phyloP scores from a whole-genome alignment of 2,888 invertebrate genomes.

The Drosophila lacicola region DNA sequence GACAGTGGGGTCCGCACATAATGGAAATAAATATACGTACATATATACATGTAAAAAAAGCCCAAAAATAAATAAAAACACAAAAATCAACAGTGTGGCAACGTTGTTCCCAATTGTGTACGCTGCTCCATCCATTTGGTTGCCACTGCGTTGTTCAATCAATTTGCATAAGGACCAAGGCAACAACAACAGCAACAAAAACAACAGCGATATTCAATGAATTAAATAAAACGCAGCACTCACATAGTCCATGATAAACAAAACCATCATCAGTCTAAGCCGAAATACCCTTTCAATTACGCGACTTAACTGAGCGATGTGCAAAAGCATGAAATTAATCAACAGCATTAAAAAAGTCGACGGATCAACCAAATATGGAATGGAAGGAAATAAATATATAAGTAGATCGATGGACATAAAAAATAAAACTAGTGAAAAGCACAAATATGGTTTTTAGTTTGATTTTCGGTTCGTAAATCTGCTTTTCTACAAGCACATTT shows the following conservation, averaged over 20 bases:
- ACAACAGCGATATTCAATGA: constrained; percentile 16
- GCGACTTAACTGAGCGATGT: too few species aligned
- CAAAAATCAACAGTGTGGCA: constrained; percentile 64
- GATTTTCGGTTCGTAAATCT: neutral
- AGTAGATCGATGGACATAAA: too few species aligned
- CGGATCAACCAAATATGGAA: neutral
- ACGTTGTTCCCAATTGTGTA: constrained; percentile 47
- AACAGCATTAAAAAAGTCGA: neutral
- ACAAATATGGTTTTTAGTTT: too few species aligned
- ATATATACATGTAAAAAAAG: constrained; percentile 10
- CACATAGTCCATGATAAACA: neutral
- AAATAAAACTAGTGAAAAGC: neutral
- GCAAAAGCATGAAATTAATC: too few species aligned
- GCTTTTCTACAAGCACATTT: too few species aligned
- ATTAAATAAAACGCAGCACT: neutral
- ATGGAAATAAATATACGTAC: constrained; percentile 46
- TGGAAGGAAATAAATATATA: too few species aligned
- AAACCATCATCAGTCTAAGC: constrained; percentile 17
- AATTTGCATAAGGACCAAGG: constrained; percentile 46
- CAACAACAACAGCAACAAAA: constrained; percentile 17
- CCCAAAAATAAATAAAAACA: constrained; percentile 56
- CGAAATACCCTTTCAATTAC: constrained; percentile 12
- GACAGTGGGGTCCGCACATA: constrained; percentile 23
- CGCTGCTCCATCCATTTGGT: neutral
- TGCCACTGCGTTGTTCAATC: constrained; percentile 47